phyloP scores from a whole-genome alignment of 2,797 vertebrate genomes.

The Nyctibius grandis region DNA sequence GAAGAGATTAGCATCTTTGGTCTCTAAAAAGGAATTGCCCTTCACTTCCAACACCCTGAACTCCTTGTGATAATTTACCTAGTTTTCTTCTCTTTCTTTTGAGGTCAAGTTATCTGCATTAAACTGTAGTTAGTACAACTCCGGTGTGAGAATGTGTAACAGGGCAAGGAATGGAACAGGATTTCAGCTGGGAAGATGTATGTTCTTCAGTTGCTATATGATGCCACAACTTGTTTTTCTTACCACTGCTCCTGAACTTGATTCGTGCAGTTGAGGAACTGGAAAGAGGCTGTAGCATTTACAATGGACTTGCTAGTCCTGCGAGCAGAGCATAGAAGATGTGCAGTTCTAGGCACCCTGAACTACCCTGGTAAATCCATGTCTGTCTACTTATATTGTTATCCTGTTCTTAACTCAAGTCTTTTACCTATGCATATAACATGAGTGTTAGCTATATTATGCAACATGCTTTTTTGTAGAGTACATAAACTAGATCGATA shows the following conservation, averaged over 20 bases:
- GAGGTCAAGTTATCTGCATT: neutral
- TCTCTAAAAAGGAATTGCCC: neutral
- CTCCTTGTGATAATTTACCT: neutral
- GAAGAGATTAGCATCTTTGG: neutral
- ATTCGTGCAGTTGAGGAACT: neutral
- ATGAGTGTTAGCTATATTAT: neutral
- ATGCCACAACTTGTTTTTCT: neutral
- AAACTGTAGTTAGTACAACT: neutral
- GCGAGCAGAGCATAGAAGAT: neutral
- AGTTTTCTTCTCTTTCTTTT: neutral
- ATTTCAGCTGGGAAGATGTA: neutral
- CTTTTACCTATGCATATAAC: neutral
- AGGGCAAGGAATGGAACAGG: neutral
- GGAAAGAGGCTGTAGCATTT: neutral
- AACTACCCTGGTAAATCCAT: neutral
- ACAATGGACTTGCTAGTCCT: neutral
- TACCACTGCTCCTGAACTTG: neutral
- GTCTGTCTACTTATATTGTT: neutral
- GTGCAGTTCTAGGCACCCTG: fast-evolving
- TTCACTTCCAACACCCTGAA: neutral
- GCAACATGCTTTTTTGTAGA: neutral
- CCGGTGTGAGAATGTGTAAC: neutral
- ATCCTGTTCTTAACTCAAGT: neutral
- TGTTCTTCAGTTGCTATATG: neutral
- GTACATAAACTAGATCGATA: neutral